Base-by-base conservation (phyloP, 2,888 invertebrate genomes). In the Temnothorax ravouxi region DNA sequence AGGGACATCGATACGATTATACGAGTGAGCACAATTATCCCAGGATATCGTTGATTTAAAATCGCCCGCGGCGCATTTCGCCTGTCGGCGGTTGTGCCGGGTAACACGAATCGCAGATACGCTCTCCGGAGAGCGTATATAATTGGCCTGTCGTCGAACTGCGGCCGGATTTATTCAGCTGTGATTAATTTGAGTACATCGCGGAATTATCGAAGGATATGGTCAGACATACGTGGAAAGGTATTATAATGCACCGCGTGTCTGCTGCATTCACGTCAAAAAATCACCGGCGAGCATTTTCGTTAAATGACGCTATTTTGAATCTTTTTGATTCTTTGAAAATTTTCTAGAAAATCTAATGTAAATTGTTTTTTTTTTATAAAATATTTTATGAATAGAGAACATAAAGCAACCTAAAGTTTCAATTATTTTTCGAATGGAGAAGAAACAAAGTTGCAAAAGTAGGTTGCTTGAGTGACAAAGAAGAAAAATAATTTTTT, bases 71-170 rank as follows among this genome's bases (percentile, higher is more conserved):
- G 82, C 66, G 66, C 41, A 50, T 47, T 81, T 54, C 56, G 72
- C 72, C 72, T 82, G 72, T 74, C 61, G 25, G 62, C 34, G 6
- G 25, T 25, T 13, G 38, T 59, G 38, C 59, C 47, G 81, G 41
- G 47, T 74, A 38, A 41, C 82, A 50, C 56, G 59, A 74, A 84
- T 82, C 82, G 83, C 72, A 56, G 66, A 54, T 84, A 64, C 72
- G 59, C 47, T 77, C 59, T 56, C 50, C 56, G 72, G 54, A 38
- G 34, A 47, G 34, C 38, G 47, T 44, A n/a, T 50, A 83, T 84
- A 84, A 84, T 84, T 82, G 83, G 66, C 66, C 50, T 84, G 84
- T 84, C 84, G 64, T 59, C 72, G 52, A 11, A 67, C 66, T 11
- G n/a, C 52, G 52, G 18, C 21, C 25, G 50, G 84, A 84, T 84